Evolutionary conservation across 2,797 vertebrate species (phyloP).

Genomic region (Hemitrygon akajei): DNA sequence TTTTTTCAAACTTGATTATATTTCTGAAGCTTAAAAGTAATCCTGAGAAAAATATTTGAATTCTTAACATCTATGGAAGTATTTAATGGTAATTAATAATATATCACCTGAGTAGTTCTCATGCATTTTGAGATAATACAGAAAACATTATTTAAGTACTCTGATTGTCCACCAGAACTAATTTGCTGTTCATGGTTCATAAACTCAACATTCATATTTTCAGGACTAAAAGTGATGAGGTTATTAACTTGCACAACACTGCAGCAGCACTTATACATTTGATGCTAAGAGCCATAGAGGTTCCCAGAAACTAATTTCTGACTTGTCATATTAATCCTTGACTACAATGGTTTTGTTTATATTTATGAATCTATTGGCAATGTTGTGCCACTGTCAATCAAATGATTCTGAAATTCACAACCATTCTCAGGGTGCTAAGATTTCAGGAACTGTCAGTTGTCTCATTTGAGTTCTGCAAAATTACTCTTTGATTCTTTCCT

Average conservation of each 20-base stretch:
- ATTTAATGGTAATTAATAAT: not conserved
- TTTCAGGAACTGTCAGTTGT: conserved; percentile 22
- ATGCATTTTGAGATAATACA: not conserved
- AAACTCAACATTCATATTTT: not conserved
- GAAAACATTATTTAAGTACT: not conserved
- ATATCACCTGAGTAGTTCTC: not conserved
- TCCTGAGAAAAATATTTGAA: not conserved
- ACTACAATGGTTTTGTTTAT: not conserved
- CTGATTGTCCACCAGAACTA: no score
- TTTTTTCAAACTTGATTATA: not conserved
- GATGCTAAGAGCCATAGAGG: not conserved
- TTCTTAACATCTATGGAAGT: not conserved
- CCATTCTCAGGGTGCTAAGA: not conserved
- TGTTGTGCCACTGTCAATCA: not conserved
- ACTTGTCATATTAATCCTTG: conserved; percentile 5
- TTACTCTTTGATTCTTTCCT: not conserved
- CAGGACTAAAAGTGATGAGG: not conserved
- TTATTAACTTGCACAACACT: not conserved
- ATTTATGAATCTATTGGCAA: conserved; percentile 21
- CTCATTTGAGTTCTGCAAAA: conserved; percentile 21
- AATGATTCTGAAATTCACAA: not conserved
- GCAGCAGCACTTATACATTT: not conserved
- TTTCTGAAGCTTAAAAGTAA: not conserved
- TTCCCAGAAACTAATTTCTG: not conserved
- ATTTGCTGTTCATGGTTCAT: not conserved